Evolutionary conservation across 2,797 vertebrate species (phyloP).

Genomic region (Hipposideros larvatus): DNA sequence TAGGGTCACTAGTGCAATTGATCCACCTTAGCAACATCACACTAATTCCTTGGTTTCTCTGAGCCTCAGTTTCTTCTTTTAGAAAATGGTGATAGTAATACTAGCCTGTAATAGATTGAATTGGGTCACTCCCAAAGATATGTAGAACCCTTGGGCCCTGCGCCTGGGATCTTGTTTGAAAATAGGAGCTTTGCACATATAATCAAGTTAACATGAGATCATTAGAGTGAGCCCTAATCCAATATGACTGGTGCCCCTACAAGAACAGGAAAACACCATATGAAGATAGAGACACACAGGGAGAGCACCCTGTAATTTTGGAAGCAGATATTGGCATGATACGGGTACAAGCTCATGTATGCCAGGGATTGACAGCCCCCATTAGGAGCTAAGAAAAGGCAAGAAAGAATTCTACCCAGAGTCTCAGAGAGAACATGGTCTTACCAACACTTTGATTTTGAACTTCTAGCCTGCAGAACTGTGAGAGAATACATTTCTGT

Average conservation of each 20-base stretch:
- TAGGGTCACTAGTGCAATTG: background rate
- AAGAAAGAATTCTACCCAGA: background rate
- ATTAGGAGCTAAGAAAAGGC: background rate
- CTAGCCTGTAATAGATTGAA: background rate
- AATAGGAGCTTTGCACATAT: conserved; percentile 23
- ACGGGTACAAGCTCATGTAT: background rate
- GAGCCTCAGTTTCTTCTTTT: background rate
- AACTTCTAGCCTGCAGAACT: background rate
- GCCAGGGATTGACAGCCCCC: background rate
- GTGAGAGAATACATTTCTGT: background rate
- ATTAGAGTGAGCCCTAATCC: background rate
- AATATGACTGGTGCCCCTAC: background rate
- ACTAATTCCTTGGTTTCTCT: conserved; percentile 10
- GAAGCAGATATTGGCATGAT: background rate
- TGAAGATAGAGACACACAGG: background rate
- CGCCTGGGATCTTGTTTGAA: background rate
- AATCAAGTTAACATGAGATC: conserved; percentile 11
- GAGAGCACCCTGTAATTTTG: background rate
- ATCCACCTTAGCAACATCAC: background rate
- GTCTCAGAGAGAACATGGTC: background rate
- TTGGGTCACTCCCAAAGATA: background rate
- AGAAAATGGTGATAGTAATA: background rate
- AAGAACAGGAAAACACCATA: background rate
- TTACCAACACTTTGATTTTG: background rate
- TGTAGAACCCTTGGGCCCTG: background rate